Base-by-base conservation (phyloP, 2,888 invertebrate genomes). In the Orthosia incerta region DNA sequence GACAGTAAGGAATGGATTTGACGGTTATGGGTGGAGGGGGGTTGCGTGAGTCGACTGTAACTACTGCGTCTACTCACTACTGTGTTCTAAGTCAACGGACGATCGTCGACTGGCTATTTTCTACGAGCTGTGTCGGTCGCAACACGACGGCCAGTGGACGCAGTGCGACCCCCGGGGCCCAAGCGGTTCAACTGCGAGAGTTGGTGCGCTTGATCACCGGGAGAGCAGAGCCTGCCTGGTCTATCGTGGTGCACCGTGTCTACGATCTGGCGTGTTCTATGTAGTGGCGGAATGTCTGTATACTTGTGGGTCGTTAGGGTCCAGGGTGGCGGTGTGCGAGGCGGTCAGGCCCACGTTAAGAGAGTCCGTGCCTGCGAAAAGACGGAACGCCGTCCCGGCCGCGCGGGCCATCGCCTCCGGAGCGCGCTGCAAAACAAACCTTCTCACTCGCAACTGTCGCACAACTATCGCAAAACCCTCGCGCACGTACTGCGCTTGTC, bases 371-470 rank as follows among this genome's bases (percentile, higher is more conserved):
- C 96, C 96, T 88, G 98, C 98, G 91, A 98, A 97, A 95, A 98
- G 97, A 82, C 98, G 97, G 97, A 98, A 98, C 90, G 98, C 97
- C 89, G 97, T 97, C 91, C 98, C 98, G 80, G 98, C 98, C 89
- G 98, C 97, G 93, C 98, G 97, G 90, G 98, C 98, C 96, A 98
- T 97, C 93, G 97, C 97, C 97, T 98, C 98, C 91, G 98, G 98
- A 90, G 98, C 97, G 94, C 97, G 97, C 98, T 98, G 96, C 85
- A 94, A 95, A 84, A 86, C 80, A 86, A 82, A 71, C 70, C 85
- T 76, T 73, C 78, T 81, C 77, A 81, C 86, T 86, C 82, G 66
- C 71, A 45, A 74, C 55, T 82, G 62, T 48, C 26, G 53, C 69
- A 46, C 26, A 46, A 53, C 46, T n/a, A 7, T 46, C 31, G 51